Percentiles rank a stretch among this genome's conserved stretches.
Conservation (phyloP, 2,113 vertebrate genomes). For the Neogobius melanostomus region DNA sequence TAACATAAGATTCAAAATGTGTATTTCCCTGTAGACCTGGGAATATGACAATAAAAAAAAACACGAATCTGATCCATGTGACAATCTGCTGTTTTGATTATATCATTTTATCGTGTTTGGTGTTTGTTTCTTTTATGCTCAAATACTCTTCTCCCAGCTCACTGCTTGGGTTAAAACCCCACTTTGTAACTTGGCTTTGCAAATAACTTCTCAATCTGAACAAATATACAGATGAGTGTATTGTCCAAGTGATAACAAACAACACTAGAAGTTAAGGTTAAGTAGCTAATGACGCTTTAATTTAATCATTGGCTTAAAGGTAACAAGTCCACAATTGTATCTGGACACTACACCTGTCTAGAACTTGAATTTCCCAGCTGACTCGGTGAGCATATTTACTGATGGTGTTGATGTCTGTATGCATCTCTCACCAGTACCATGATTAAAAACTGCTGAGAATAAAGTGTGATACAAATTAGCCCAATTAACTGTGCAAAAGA, state of each 20-base stretch:
- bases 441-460: not conserved
- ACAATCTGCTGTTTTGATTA: too few species aligned
- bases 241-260: not conserved
- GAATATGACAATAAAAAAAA: not conserved
- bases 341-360: not conserved
- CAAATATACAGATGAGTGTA: too few species aligned
- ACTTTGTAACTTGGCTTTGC: too few species aligned
- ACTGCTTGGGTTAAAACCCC: too few species aligned
- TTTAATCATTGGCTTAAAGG: constrained; percentile 9
- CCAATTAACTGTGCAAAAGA: not conserved
- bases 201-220: not conserved
- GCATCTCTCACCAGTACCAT: not conserved
- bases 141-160: too few species aligned
- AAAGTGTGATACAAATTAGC: not conserved
- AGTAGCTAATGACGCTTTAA: constrained; percentile 2
- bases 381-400: not conserved
- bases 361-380: not conserved
- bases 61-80: not conserved
- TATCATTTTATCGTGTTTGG: too few species aligned
- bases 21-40: not conserved
- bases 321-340: not conserved
- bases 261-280: not conserved
- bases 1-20: not conserved
- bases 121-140: too few species aligned
- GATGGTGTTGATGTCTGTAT: not conserved